phyloP scores from a whole-genome alignment of 2,113 vertebrate species.

The Platycercus adscitus region DNA sequence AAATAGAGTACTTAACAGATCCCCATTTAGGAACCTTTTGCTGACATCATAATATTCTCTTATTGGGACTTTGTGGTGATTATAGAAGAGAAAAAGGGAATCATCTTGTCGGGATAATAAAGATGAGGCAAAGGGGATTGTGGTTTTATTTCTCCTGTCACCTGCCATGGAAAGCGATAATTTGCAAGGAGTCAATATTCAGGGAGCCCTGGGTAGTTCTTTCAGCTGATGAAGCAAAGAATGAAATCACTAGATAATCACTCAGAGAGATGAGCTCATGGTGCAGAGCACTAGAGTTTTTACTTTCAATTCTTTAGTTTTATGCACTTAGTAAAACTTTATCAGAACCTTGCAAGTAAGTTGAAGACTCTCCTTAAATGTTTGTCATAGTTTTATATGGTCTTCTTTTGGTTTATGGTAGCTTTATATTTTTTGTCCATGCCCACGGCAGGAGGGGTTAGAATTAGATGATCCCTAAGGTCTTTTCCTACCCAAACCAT shows the following conservation, averaged over 20 bases:
- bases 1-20: conserved; percentile 42
- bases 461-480: background rate
- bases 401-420: background rate
- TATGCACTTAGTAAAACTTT: background rate
- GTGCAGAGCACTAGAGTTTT: background rate
- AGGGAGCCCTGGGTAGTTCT: background rate
- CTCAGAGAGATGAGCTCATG: background rate
- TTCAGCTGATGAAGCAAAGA: conserved; percentile 21
- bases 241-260: background rate
- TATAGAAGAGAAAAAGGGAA: background rate
- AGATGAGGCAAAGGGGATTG: background rate
- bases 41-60: conserved; percentile 17
- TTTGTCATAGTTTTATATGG: background rate
- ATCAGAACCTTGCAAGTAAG: background rate
- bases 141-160: conserved; percentile 16
- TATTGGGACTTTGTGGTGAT: background rate
- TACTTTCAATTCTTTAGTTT: background rate
- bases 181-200: background rate
- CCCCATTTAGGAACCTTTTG: conserved; percentile 34
- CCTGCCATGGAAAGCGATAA: background rate
- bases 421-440: background rate
- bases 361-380: background rate
- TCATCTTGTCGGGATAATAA: background rate
- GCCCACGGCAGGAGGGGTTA: background rate
- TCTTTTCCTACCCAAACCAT: background rate